Percentiles rank a stretch among this genome's conserved stretches.
Evolutionary conservation across 2,113 vertebrate genomes (phyloP).

Genomic region (Zosterops japonicus): DNA sequence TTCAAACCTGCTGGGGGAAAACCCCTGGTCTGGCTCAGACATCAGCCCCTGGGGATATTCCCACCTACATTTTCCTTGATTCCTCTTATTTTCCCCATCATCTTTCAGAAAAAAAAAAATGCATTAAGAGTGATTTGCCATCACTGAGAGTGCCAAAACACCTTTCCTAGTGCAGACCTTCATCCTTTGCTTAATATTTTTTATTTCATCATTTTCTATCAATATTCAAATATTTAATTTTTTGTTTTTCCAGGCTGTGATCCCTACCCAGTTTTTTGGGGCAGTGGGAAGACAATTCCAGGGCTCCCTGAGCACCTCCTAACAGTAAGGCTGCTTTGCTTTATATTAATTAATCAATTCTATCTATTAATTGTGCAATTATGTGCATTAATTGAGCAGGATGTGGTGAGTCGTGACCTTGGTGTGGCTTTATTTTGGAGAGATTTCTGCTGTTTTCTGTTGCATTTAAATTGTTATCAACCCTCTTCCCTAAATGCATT

Average conservation of each 20-base stretch:
- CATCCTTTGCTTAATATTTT: background rate
- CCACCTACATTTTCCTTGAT: background rate
- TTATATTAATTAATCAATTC: background rate
- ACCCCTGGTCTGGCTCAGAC: background rate
- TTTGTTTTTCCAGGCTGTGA: conserved; percentile 29
- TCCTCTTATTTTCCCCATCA: background rate
- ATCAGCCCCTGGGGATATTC: background rate
- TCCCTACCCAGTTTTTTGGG: background rate
- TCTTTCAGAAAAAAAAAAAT: background rate
- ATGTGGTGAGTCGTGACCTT: background rate
- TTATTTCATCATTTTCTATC: background rate
- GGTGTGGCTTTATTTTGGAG: background rate
- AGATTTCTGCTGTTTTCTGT: background rate
- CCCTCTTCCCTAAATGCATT: background rate
- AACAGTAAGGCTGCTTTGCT: conserved; percentile 54
- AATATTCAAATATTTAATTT: background rate
- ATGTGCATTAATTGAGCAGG: background rate
- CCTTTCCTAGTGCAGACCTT: background rate
- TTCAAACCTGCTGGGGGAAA: background rate
- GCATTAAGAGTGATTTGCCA: background rate
- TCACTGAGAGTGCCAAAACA: fast-evolving
- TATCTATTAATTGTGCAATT: background rate
- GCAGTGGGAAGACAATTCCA: background rate
- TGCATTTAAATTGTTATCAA: background rate
- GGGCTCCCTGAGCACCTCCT: conserved; percentile 44